These are phyloP conservation scores for Atrina japonica DNA, from an alignment of 2,888 invertebrate species.

Conservation along the genomic window DNA sequence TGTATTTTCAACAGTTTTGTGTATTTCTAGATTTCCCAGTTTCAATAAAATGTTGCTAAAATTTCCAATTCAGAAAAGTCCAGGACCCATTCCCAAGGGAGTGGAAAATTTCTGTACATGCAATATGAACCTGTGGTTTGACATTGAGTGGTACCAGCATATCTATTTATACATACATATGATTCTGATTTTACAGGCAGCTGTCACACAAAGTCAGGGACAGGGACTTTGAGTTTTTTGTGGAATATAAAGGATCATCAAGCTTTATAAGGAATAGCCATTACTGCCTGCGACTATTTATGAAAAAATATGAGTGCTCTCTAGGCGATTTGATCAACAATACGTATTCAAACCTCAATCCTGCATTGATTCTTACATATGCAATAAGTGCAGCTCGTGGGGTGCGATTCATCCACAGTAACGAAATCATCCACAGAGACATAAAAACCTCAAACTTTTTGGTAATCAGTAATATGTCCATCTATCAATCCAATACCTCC, in stretches of 20 bases:
- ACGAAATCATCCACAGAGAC: conserved; percentile 22
- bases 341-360: neutral
- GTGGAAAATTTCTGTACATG: no score
- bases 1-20: no score
- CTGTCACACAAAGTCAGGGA: conserved; percentile 5
- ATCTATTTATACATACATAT: no score
- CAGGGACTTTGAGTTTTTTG: conserved; percentile 6
- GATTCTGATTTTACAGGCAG: conserved; percentile 11
- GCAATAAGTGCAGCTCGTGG: conserved; percentile 17
- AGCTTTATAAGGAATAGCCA: neutral
- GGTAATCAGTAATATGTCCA: conserved; percentile 1
- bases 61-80: no score
- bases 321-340: neutral
- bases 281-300: conserved; percentile 13
- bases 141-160: no score
- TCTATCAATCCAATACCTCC: no score
- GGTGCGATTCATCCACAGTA: conserved; percentile 13
- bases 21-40: no score
- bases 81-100: no score
- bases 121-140: no score
- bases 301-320: neutral
- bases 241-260: conserved; percentile 16
- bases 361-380: neutral
- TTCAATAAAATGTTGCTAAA: no score
- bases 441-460: conserved; percentile 18